Conservation (phyloP, 2,113 vertebrate species). For the Myxocyprinus asiaticus region DNA sequence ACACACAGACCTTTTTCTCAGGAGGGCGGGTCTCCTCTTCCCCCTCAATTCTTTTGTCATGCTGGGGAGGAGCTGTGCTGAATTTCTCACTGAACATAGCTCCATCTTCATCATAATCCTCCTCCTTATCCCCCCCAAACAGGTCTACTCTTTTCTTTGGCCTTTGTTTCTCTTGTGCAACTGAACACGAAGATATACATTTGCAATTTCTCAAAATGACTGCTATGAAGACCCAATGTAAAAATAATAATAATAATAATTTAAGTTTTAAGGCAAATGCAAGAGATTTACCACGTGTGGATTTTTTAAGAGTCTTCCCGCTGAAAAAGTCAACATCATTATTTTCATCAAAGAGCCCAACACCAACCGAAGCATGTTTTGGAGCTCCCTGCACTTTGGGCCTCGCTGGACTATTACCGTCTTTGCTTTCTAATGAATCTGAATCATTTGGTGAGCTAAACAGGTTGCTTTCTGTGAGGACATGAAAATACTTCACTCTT, state of each 20-base stretch:
- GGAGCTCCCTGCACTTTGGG: constrained; percentile 56
- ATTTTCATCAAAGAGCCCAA: constrained; percentile 86
- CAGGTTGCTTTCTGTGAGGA: constrained; percentile 72
- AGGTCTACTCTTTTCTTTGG: constrained; percentile 74
- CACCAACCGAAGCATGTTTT: constrained; percentile 53
- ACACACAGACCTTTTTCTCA: constrained; percentile 71
- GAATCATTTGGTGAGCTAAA: constrained; percentile 69
- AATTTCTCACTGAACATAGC: constrained; percentile 75
- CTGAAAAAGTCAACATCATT: constrained; percentile 84
- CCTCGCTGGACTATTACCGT: constrained; percentile 62
- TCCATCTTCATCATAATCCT: constrained; percentile 67
- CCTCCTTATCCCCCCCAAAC: constrained; percentile 77
- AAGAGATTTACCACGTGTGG: constrained; percentile 68
- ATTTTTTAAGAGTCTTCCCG: constrained; percentile 68
- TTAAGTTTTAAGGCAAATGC: background rate
- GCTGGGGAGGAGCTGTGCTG: constrained; percentile 54
- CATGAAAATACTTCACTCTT: constrained; percentile 2
- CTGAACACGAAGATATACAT: constrained; percentile 42
- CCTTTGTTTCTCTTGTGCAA: constrained; percentile 63
- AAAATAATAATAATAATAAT: too few relatives aligned
- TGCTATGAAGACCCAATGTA: too few relatives aligned
- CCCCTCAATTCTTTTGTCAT: constrained; percentile 62
- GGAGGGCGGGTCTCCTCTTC: constrained; percentile 58
- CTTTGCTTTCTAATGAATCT: constrained; percentile 67
- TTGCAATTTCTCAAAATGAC: background rate